Conservation (phyloP, 2,113 vertebrate species). For the Gymnocephalus cernua region DNA sequence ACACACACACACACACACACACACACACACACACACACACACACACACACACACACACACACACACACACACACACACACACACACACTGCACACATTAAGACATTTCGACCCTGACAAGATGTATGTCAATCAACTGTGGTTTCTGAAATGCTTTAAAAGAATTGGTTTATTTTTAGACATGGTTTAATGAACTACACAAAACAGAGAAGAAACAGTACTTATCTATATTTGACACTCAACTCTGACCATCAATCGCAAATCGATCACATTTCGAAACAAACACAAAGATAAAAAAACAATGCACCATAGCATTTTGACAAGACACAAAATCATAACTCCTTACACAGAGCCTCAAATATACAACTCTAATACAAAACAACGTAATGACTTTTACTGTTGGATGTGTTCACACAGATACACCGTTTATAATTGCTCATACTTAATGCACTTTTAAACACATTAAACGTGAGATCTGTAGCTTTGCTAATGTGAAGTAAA, state of each 20-base stretch:
- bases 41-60: no score
- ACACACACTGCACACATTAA: conserved; percentile 1
- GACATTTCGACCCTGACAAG: not conserved
- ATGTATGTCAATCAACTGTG: not conserved
- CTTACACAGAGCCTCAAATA: not conserved
- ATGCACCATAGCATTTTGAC: not conserved
- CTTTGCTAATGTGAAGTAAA: conserved; percentile 3
- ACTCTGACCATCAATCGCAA: not conserved
- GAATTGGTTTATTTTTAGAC: not conserved
- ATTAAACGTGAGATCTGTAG: not conserved
- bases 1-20: no score
- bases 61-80: no score
- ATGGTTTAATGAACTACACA: not conserved
- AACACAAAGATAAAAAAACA: not conserved
- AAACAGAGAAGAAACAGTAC: not conserved
- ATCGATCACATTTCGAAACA: not conserved
- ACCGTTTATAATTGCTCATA: not conserved
- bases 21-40: no score
- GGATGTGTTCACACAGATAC: no score
- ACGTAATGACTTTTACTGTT: not conserved
- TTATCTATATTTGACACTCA: not conserved
- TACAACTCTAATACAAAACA: not conserved
- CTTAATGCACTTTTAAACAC: not conserved
- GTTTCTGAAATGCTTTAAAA: not conserved
- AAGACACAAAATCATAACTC: not conserved